A percentile compares a stretch with the other conserved stretches of the same genome.
phyloP scores from a whole-genome alignment of 2,113 vertebrate species.

The Tretioscincus oriximinensis region DNA sequence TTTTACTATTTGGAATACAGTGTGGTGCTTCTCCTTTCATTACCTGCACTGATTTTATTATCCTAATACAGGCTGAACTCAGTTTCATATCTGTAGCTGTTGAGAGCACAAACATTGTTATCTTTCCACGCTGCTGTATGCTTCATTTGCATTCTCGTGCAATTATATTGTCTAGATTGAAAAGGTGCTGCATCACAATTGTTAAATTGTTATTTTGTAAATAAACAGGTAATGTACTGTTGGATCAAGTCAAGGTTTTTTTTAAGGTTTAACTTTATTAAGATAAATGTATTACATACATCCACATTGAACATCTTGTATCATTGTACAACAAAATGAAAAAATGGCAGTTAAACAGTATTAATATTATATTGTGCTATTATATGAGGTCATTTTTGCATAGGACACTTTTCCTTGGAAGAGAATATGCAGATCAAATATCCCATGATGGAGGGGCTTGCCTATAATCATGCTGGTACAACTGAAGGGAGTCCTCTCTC shows the following conservation, averaged over 20 bases:
- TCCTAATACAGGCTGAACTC: neutral
- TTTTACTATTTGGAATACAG: neutral
- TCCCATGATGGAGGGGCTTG: no score
- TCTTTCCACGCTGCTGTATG: neutral
- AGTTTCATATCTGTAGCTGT: neutral
- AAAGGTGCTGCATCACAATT: neutral
- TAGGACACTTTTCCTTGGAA: no score
- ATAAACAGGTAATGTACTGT: neutral
- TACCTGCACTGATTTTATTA: neutral
- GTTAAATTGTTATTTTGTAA: neutral
- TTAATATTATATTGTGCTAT: neutral
- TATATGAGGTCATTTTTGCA: neutral
- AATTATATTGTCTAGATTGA: slow-evolving; percentile 9
- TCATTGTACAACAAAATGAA: no score
- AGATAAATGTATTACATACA: no score
- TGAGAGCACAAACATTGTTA: neutral
- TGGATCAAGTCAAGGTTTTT: neutral
- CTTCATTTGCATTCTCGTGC: neutral
- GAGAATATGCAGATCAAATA: no score
- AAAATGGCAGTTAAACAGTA: no score
- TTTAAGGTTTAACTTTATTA: neutral
- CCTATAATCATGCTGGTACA: no score
- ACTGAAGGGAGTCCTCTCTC: no score
- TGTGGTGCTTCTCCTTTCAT: neutral
- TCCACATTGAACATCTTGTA: no score